These are phyloP conservation scores for Pangasianodon gigas DNA, from an alignment of 2,113 vertebrate genomes.

Conservation along the genomic window DNA sequence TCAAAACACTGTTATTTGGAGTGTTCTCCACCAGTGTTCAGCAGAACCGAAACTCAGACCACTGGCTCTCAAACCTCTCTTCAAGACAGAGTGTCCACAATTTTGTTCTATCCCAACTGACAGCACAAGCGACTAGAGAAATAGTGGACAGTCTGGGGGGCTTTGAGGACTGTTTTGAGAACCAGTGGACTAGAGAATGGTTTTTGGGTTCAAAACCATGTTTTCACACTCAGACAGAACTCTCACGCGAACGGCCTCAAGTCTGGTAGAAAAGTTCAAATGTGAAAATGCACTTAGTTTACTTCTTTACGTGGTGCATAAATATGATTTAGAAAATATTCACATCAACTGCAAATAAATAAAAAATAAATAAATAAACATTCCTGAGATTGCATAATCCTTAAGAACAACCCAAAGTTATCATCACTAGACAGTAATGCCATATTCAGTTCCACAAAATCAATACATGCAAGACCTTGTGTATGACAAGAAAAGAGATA, in stretches of 20 bases:
- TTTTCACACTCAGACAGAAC: not conserved
- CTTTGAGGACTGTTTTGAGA: not conserved
- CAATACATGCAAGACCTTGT: not conserved
- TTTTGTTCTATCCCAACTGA: not conserved
- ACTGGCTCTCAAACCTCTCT: not conserved
- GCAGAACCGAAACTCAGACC: not conserved
- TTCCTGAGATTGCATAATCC: not conserved
- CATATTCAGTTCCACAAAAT: not conserved
- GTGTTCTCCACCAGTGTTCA: not conserved
- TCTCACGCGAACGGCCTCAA: not conserved
- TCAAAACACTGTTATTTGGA: not conserved
- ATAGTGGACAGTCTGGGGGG: not conserved
- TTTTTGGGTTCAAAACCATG: not conserved
- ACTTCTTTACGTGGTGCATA: not conserved
- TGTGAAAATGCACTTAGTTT: not conserved
- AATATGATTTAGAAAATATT: not conserved
- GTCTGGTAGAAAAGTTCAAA: not conserved
- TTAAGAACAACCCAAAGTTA: not conserved
- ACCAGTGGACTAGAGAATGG: not conserved
- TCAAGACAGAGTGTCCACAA: not conserved
- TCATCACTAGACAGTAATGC: not conserved
- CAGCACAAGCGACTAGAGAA: not conserved
- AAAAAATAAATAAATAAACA: not conserved
- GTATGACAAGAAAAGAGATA: not conserved
- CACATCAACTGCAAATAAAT: not conserved